Base-by-base conservation (phyloP, 2,797 vertebrate species). In the Clarias pachynema region DNA sequence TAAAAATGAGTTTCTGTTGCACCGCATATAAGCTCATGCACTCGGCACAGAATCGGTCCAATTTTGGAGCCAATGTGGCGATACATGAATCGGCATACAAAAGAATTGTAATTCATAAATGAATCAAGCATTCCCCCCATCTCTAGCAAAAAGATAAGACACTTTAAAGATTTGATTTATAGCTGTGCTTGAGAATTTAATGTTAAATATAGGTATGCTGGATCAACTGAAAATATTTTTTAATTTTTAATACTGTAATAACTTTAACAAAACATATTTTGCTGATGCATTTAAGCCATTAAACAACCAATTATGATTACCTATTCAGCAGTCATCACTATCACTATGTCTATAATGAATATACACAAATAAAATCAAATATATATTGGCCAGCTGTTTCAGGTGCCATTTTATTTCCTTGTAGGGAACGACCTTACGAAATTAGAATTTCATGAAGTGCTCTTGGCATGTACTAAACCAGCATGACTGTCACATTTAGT, bases 161-260 rank as follows among this genome's bases (percentile, higher is more conserved):
- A 24, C 6, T 53, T 3, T 53, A 20, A 56, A 66, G 14, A 15
- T 53, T 79, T 81, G 60, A 73, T 84, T 72, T 44, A 26, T 34
- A 72, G 14, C 72, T 63, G 40, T 16, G 26, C 34, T 79, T 34
- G 3, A 70, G 15, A 15, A 59, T 79, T 70, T 44, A 37, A 18
- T 49, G 24, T 26, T 65, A 10, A 37, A 15, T 56, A 34, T 60
- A 57, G n/a, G 31, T 79, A 82, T 82, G 1, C 40, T 65, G 31
- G 20, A 82, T 73, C 22, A 81, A 60, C 20, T 44, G 20, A 49
- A 86, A 65, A 59, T 73, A 70, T 63, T 70, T 82, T 20, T 8
- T 6, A 4, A 56, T 5, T 12, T 10, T 22, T 49, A 49, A 12
- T 49, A 49, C 10, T 49, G 44, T 49, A 49, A 49, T 49, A 49